Evolutionary conservation across 1,140 invertebrate genomes (phyloP), one percentile per base, ranked within the genome.

Genomic region (Drosophila rufa): DNA sequence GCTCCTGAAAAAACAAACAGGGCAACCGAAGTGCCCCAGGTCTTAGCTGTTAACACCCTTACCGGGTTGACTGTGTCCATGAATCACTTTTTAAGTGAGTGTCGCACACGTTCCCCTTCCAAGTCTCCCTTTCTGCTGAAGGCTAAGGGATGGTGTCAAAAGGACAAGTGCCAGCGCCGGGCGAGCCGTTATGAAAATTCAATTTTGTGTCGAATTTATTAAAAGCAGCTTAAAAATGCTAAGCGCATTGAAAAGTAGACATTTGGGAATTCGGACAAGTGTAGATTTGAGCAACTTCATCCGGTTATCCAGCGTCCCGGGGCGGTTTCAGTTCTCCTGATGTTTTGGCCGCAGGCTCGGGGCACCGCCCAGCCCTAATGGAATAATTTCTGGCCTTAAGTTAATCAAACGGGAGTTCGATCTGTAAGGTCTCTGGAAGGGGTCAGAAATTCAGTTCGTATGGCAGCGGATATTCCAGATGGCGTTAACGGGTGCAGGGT

Each of bases 151-250:
- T 90, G 84, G 84, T 89, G 85, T 84, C 56, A 90, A 90, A 80
- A 79, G 81, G 85, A 90, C 84, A 89, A 89, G 85, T 89, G 82
- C 47, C 30, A 56, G 62, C 36, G 74, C 27, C 57, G 57, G 50
- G 56, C 51, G 69, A 79, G 53, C 57, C 79, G 69, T 91, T 92
- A 92, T 91, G 90, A 91, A 90, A 90, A 92, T 92, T 91, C 90
- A 92, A 91, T 91, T 91, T 91, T 76, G 73, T 92, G 79, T 91
- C 75, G 90, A 90, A 91, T 90, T 91, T 92, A 91, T 92, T 90
- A 90, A 91, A 91, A 91, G 90, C 81, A 79, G 89, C 89, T 91
- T 91, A 91, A 86, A 85, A 86, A 79, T 78, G 79, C 70, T 90
- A 81, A 90, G 79, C 89, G 67, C 67, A 67, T 84, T 81, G 73